Percentiles rank a stretch among this genome's conserved stretches.
Conservation (phyloP, 2,113 vertebrate species). For the Drymodes brunneopygia region DNA sequence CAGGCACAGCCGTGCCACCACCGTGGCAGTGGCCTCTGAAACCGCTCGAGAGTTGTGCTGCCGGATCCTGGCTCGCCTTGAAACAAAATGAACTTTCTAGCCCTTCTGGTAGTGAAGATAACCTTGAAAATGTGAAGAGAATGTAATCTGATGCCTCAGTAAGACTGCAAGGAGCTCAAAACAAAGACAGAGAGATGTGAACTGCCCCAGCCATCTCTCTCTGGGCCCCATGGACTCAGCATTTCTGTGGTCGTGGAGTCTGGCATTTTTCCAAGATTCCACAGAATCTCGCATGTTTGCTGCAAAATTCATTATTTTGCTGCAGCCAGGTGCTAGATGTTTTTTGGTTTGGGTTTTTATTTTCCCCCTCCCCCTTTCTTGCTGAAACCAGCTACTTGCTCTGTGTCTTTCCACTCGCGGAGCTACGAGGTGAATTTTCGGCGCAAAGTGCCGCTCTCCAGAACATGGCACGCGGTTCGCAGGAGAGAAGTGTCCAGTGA, state of each 20-base stretch:
- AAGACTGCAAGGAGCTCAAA: constrained; percentile 31
- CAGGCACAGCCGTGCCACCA: background rate
- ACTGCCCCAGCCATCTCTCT: constrained; percentile 56
- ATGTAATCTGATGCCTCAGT: constrained; percentile 36
- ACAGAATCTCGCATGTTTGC: constrained; percentile 55
- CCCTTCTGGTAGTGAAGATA: constrained; percentile 26
- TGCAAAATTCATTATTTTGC: constrained; percentile 68
- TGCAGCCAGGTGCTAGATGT: constrained; percentile 53
- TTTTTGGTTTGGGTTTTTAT: constrained; percentile 4
- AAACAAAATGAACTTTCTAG: constrained; percentile 28
- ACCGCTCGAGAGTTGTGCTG: rapidly evolving
- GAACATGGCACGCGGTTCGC: background rate
- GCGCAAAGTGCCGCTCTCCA: rapidly evolving
- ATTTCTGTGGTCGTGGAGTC: constrained; percentile 60
- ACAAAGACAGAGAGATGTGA: constrained; percentile 54
- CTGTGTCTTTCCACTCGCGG: background rate
- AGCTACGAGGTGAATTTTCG: background rate
- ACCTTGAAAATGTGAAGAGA: constrained; percentile 53
- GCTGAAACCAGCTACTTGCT: background rate
- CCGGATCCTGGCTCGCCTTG: background rate
- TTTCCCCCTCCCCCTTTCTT: background rate
- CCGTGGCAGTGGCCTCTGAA: background rate
- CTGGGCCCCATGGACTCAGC: constrained; percentile 63
- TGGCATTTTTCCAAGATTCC: constrained; percentile 60
- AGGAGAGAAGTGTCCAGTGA: background rate